Percentiles rank a stretch among this genome's conserved stretches.
Conservation (phyloP, 2,797 vertebrate species). For the Varecia variegata region DNA sequence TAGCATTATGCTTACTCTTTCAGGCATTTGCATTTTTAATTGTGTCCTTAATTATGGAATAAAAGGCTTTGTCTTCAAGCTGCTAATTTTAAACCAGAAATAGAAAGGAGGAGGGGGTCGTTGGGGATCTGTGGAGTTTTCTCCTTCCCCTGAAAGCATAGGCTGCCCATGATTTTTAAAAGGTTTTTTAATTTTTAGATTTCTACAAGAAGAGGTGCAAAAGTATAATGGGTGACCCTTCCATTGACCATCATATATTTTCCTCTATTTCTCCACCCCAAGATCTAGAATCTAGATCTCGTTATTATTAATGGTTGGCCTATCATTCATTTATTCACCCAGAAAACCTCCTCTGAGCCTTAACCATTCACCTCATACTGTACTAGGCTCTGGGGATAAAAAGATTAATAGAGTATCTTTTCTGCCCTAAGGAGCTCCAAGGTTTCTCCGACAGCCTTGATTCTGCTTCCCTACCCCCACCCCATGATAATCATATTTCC, state of each 20-base stretch:
- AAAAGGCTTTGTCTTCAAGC: slow-evolving; percentile 61
- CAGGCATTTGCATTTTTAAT: slow-evolving; percentile 69
- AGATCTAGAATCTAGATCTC: not conserved
- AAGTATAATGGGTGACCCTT: not conserved
- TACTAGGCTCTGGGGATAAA: not conserved
- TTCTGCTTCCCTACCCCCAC: not conserved
- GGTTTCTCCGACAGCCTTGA: not conserved
- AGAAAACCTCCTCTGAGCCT: slow-evolving; percentile 17
- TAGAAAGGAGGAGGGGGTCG: slow-evolving; percentile 42
- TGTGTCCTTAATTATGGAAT: slow-evolving; percentile 67
- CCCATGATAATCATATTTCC: not conserved
- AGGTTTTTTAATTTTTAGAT: slow-evolving; percentile 34
- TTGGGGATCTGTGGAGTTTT: not conserved
- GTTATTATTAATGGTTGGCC: not conserved
- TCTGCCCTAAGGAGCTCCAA: not conserved
- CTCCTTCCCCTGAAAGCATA: slow-evolving; percentile 24
- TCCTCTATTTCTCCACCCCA: not conserved
- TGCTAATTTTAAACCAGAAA: slow-evolving; percentile 65
- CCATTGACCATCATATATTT: not conserved
- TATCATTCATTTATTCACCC: not conserved
- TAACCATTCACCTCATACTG: not conserved
- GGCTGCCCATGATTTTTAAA: slow-evolving; percentile 10
- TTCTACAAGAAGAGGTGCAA: not conserved
- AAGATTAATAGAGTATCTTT: not conserved
- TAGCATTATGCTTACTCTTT: slow-evolving; percentile 36